phyloP scores from a whole-genome alignment of 2,888 invertebrate species.

The Dichetophora obliterata region DNA sequence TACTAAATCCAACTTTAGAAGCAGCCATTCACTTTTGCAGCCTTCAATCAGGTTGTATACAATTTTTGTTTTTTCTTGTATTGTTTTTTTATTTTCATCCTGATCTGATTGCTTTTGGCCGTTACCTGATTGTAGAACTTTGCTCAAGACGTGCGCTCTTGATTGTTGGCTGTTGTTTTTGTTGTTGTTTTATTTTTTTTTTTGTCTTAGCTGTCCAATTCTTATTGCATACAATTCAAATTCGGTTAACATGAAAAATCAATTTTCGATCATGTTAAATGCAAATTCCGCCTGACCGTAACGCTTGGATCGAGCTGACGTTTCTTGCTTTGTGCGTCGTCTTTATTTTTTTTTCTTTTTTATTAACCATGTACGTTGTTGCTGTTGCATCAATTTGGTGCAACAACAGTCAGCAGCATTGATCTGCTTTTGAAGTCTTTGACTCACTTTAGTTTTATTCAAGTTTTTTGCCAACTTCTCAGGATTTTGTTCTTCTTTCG shows the following conservation, averaged over 20 bases:
- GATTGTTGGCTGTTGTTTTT: constrained; percentile 6
- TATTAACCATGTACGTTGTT: not conserved
- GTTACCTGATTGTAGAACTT: not conserved
- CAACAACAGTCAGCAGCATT: constrained; percentile 7
- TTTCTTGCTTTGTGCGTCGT: constrained; percentile 11
- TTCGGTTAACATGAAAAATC: constrained; percentile 56
- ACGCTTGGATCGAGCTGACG: not conserved
- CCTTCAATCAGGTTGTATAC: not conserved
- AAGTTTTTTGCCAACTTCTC: not conserved
- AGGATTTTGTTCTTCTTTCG: not conserved
- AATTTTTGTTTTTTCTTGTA: not conserved
- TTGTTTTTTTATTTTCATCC: not conserved
- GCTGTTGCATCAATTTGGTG: constrained; percentile 17
- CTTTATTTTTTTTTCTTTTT: not conserved
- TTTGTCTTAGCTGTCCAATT: constrained; percentile 22
- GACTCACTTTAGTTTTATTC: not conserved
- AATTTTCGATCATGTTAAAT: constrained; percentile 58
- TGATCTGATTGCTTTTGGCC: constrained; percentile 2
- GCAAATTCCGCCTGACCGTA: constrained; percentile 50
- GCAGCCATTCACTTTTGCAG: not conserved
- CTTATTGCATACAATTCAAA: constrained; percentile 43
- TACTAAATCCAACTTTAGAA: too few species aligned
- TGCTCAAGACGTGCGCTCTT: not conserved
- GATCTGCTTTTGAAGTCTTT: constrained; percentile 18
- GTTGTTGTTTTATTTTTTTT: constrained; percentile 19